Conservation (phyloP, 2,888 invertebrate species). For the Hipparchia semele region DNA sequence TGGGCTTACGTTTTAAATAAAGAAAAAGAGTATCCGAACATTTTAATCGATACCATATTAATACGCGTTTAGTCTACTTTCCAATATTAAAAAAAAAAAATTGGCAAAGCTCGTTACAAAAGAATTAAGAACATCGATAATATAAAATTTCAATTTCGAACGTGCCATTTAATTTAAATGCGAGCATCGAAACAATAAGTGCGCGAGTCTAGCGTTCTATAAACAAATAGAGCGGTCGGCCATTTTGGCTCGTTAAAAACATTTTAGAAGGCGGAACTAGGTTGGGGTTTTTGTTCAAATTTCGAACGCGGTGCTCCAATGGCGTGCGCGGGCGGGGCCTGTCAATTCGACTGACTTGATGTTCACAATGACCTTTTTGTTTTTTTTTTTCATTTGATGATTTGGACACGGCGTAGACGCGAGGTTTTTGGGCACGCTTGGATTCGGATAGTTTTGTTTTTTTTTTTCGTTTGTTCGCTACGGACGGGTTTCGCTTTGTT, state of each 20-base stretch:
- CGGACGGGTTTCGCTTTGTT: constrained; percentile 32
- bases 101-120: constrained; percentile 13
- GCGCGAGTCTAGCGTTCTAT: constrained; percentile 61
- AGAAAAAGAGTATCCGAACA: neutral
- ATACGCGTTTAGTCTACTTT: constrained; percentile 1
- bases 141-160: constrained; percentile 50
- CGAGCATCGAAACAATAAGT: constrained; percentile 44
- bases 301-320: constrained; percentile 78
- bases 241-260: constrained; percentile 79
- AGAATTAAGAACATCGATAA: constrained; percentile 43
- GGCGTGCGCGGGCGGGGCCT: constrained; percentile 79
- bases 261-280: constrained; percentile 82
- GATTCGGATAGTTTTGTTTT: constrained; percentile 27
- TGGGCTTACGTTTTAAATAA: no score
- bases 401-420: constrained; percentile 40
- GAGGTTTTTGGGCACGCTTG: constrained; percentile 38
- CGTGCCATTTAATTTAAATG: constrained; percentile 48
- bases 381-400: constrained; percentile 55
- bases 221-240: constrained; percentile 76
- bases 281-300: constrained; percentile 80
- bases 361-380: constrained; percentile 74
- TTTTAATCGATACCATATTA: neutral
- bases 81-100: constrained; percentile 31
- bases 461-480: constrained; percentile 24
- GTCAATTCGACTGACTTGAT: constrained; percentile 77